A percentile compares a stretch with the other conserved stretches of the same genome.
Evolutionary conservation across 64 coral and sea anemone species (phyloP).

Genomic region (Pachyseris speciosa): DNA sequence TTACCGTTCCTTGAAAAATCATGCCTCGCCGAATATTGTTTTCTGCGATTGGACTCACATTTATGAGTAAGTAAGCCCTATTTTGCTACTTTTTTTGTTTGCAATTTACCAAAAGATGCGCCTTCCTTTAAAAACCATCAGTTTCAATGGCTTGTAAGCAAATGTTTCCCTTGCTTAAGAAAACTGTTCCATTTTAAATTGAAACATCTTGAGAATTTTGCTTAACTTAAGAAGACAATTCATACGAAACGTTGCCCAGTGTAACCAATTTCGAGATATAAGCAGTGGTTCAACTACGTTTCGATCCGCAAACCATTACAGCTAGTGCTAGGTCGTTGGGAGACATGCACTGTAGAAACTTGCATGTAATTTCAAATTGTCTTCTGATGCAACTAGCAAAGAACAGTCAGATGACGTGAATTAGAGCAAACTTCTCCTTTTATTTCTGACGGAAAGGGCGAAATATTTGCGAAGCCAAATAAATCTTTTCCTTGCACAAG

Average conservation of each 20-base stretch:
- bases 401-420: neutral
- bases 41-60: neutral
- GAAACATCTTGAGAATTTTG: neutral
- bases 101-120: no score
- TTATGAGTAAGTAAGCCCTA: neutral
- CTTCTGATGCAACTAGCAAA: no score
- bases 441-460: neutral
- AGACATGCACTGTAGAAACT: no score
- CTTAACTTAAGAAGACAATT: neutral
- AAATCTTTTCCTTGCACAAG: neutral
- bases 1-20: neutral
- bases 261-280: no score
- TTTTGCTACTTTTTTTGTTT: neutral
- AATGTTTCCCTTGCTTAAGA: neutral
- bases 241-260: neutral
- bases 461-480: neutral
- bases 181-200: neutral
- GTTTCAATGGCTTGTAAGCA: conserved; percentile 7
- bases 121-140: neutral
- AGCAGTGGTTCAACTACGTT: no score
- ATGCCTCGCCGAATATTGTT: neutral
- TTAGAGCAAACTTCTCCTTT: neutral
- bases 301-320: no score
- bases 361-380: no score
- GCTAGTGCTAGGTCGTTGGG: no score